Evolutionary conservation across 2,113 vertebrate species (phyloP), one percentile per base, ranked within the genome.

Genomic region (Galeopterus variegatus): DNA sequence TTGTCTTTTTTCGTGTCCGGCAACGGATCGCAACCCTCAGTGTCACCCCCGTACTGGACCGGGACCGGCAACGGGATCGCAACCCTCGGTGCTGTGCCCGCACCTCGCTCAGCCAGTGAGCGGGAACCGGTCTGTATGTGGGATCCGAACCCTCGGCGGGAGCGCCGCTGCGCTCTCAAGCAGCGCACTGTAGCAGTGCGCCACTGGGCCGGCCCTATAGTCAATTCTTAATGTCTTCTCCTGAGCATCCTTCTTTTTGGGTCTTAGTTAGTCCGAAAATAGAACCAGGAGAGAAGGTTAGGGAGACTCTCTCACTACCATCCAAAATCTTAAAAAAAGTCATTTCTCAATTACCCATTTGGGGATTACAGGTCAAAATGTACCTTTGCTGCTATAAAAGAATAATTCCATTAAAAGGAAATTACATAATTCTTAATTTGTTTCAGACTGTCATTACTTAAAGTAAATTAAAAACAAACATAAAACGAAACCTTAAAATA

Each of bases 361-460:
- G 48, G 24, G 24, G 13, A 85, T 56, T 77, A 70, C 36, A 94
- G 18, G 54, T 94, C 82, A 97, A 88, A 89, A 86, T 41, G 19
- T 31, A 90, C 28, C 56, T 95, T 93, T 80, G 92, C 89, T 87
- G 23, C 31, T 85, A 85, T 12, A 41, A 67, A 81, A 95, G 5
- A 97, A 88, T 5, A 95, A 93, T 76, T 77, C 15, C 28, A 88
- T 92, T 69, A 60, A 82, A 90, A 81, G 77, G 64, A 88, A 96
- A 93, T 70, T 10, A 77, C 9, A 36, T 5, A 80, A 62, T 73
- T 92, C 52, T 93, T 6, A 3, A 75, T 62, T 81, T 83, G 36
- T 86, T 90, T 87, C 81, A 97, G 56, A 56, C 31, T 73, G 5
- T 64, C 26, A 77, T 85, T 96, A 64, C 5, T n/a, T 67, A 31